phyloP scores from a whole-genome alignment of 2,113 vertebrate species.

The Microtus ochrogaster region DNA sequence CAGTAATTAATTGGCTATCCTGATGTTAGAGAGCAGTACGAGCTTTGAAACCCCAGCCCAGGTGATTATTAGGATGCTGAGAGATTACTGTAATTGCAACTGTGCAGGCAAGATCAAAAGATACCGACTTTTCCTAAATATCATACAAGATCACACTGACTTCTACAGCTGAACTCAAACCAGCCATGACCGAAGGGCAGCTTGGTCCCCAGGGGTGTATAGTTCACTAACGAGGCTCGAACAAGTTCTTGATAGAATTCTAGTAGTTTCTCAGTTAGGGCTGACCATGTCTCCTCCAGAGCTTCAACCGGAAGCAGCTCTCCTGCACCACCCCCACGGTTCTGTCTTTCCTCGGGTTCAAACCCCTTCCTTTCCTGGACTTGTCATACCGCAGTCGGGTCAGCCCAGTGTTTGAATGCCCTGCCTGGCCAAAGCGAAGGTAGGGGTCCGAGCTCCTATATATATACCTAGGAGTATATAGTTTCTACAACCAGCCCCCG shows the following conservation, averaged over 20 bases:
- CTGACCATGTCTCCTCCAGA: background rate
- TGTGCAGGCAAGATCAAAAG: conserved; percentile 19
- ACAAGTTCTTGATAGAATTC: conserved; percentile 16
- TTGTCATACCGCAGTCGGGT: background rate
- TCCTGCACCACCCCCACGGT: too few relatives aligned
- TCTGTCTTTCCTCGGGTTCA: background rate
- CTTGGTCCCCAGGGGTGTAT: too few relatives aligned
- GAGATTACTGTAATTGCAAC: conserved; percentile 46
- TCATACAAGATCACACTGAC: background rate
- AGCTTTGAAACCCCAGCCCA: background rate
- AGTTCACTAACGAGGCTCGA: background rate
- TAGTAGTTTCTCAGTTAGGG: background rate
- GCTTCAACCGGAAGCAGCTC: background rate
- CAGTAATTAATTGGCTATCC: conserved; percentile 61
- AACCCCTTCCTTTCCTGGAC: rapidly evolving
- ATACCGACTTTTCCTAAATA: conserved; percentile 2
- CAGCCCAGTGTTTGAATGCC: background rate
- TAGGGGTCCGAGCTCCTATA: background rate
- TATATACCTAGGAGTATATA: rapidly evolving
- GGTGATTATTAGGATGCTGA: conserved; percentile 22
- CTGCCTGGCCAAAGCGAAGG: background rate
- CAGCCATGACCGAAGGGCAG: background rate
- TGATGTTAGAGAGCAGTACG: conserved; percentile 27
- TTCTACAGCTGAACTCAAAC: background rate
- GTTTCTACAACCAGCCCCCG: background rate